Evolutionary conservation across 2,113 vertebrate genomes (phyloP), one percentile per base, ranked within the genome.

Genomic region (Cyprinodon brontotheroides): DNA sequence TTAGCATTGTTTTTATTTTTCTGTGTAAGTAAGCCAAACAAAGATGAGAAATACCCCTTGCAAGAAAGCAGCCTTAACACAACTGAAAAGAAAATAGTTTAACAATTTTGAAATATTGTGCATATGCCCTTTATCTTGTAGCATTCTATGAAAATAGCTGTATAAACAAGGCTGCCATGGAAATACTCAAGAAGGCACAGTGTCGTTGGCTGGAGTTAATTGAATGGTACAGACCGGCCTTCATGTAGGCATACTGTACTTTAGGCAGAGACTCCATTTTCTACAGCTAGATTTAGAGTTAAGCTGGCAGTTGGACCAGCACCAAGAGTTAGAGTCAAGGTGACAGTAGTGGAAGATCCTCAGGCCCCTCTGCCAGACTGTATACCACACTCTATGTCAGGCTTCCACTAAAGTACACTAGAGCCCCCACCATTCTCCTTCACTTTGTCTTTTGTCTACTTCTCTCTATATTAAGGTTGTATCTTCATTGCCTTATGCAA

Each of bases 351-450:
- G 68, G 75, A 85, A 75, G 72, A 85, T 91, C 90, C 90, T 86
- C 87, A 66, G 91, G 91, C 88, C 85, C 20, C 86, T 84, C 85
- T 91, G 91, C 87, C 88, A 91, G 80, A 90, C 86, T 84, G 79
- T 80, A 83, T 79, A 86, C 81, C 82, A 74, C 71, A 87, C 82
- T 86, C 72, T 63, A 72, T 89, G 88, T 93, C 87, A 91, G 43
- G 79, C 70, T 79, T 86, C 73, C 61, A 48, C 86, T 75, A 74
- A 79, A 85, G 88, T 83, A 84, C 78, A 64, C 53, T 62, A 60
- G 7, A 85, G 69, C 77, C 43, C 61, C 73, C 81, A 71, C 73
- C 65, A 71, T 50, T 72, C 76, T 73, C 80, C 80, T 76, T 73
- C 75, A 83, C 70, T 81, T 69, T 71, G 74, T 69, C 81, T 88